phyloP scores from a whole-genome alignment of 2,888 invertebrate species.

The Trichacis sp. region DNA sequence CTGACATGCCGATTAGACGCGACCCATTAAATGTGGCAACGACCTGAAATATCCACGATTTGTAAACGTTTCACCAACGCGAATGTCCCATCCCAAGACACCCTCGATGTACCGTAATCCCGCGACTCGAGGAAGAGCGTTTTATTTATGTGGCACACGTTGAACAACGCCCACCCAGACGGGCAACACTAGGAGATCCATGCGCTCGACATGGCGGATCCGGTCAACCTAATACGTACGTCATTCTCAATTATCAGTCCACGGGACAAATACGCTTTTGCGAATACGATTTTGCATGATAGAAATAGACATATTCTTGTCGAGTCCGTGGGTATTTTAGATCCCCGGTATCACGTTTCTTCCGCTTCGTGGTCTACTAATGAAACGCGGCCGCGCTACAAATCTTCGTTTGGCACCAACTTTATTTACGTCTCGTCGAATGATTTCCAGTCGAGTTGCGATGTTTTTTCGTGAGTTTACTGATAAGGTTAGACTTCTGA shows the following conservation, averaged over 20 bases:
- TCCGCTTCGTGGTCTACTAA: not conserved
- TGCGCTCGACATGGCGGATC: slow-evolving; percentile 30
- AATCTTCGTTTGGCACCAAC: not conserved
- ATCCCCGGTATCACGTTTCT: slow-evolving; percentile 26
- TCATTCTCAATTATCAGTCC: slow-evolving; percentile 41
- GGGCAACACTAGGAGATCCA: slow-evolving; percentile 37
- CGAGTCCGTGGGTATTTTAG: not conserved
- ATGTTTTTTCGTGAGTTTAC: too few relatives aligned
- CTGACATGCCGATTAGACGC: not conserved
- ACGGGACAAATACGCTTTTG: slow-evolving; percentile 38
- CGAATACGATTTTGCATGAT: slow-evolving; percentile 30
- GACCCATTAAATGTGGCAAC: not conserved
- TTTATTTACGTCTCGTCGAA: not conserved
- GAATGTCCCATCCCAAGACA: slow-evolving; percentile 6
- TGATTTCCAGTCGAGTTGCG: not conserved
- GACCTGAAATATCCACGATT: not conserved
- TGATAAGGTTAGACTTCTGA: too few relatives aligned
- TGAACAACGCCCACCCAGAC: slow-evolving; percentile 35
- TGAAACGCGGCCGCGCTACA: not conserved
- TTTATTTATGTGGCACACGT: slow-evolving; percentile 27
- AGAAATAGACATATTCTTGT: slow-evolving; percentile 34
- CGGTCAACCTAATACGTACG: slow-evolving; percentile 22
- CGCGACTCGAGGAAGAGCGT: not conserved
- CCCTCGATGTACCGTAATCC: slow-evolving; percentile 1
- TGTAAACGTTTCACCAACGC: slow-evolving; percentile 4